Percentiles rank a stretch among this genome's conserved stretches.
Conservation (phyloP, 2,113 vertebrate species). For the Callipepla squamata region DNA sequence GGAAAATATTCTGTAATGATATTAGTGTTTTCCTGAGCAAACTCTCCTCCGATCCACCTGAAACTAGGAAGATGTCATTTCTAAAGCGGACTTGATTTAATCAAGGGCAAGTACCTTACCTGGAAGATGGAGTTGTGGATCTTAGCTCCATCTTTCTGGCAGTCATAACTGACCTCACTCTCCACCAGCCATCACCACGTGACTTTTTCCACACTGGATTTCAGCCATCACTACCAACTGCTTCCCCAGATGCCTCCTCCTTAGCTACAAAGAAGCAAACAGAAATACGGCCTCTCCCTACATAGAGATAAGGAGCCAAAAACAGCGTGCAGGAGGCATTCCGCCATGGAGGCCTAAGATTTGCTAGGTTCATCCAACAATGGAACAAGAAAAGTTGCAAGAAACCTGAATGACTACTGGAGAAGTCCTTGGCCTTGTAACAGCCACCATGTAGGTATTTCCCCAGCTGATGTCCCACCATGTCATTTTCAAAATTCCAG, state of each 20-base stretch:
- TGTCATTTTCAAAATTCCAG: background rate
- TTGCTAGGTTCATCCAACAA: background rate
- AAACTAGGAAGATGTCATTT: background rate
- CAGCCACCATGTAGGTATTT: background rate
- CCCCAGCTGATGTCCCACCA: background rate
- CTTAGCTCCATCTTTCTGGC: background rate
- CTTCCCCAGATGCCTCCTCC: constrained; percentile 1
- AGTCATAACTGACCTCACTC: constrained; percentile 24
- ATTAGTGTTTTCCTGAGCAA: background rate
- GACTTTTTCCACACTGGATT: constrained; percentile 8
- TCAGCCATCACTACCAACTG: background rate
- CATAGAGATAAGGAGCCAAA: background rate
- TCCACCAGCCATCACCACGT: background rate
- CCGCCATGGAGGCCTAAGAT: background rate
- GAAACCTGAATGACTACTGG: background rate
- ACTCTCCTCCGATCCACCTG: background rate
- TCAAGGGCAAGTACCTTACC: constrained; percentile 48
- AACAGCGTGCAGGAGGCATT: fast-evolving
- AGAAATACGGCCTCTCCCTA: constrained; percentile 15
- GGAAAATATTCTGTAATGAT: background rate
- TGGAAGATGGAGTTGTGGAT: constrained; percentile 29
- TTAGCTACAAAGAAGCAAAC: constrained; percentile 45
- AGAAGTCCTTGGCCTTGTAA: background rate
- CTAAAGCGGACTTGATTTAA: background rate
- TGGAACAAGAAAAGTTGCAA: background rate